Percentiles rank a stretch among this genome's conserved stretches.
Evolutionary conservation across 2,888 invertebrate species (phyloP).

Genomic region (Oscheius sp.): DNA sequence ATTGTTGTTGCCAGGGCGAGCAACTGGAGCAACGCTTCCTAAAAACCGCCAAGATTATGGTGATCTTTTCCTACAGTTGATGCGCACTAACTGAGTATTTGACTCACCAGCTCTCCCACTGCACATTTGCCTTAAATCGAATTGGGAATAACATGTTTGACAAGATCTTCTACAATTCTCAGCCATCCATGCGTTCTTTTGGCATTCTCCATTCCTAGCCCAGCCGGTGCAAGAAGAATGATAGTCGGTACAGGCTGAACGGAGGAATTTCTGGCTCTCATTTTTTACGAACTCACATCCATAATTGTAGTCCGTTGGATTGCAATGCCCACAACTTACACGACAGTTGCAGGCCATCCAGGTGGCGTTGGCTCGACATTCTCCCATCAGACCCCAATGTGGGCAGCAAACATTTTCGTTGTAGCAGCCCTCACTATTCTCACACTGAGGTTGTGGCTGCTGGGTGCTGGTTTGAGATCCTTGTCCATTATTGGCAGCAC

Average conservation of each 20-base stretch:
- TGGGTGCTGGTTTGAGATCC: too few relatives aligned
- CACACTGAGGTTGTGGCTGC: constrained; percentile 6
- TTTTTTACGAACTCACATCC: constrained; percentile 40
- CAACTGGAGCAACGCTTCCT: constrained; percentile 10
- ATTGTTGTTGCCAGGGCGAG: not conserved
- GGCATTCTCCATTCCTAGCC: constrained; percentile 60
- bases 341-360: constrained; percentile 69
- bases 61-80: too few relatives aligned
- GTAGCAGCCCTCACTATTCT: constrained; percentile 53
- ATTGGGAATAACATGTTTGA: constrained; percentile 45
- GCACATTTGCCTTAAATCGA: constrained; percentile 45
- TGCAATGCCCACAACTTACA: constrained; percentile 67
- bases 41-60: not conserved
- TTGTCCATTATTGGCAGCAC: constrained; percentile 34
- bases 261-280: not conserved
- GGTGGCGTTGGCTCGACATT: constrained; percentile 50
- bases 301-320: constrained; percentile 63
- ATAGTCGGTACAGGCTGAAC: constrained; percentile 25
- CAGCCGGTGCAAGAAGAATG: constrained; percentile 49
- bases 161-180: constrained; percentile 61
- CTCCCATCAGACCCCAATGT: constrained; percentile 56
- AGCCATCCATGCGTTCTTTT: constrained; percentile 61
- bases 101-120: constrained; percentile 31
- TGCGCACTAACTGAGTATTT: not conserved
- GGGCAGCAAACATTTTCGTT: constrained; percentile 67